Base-by-base conservation (phyloP, 2,888 invertebrate species). In the Xanthorhoe designata region DNA sequence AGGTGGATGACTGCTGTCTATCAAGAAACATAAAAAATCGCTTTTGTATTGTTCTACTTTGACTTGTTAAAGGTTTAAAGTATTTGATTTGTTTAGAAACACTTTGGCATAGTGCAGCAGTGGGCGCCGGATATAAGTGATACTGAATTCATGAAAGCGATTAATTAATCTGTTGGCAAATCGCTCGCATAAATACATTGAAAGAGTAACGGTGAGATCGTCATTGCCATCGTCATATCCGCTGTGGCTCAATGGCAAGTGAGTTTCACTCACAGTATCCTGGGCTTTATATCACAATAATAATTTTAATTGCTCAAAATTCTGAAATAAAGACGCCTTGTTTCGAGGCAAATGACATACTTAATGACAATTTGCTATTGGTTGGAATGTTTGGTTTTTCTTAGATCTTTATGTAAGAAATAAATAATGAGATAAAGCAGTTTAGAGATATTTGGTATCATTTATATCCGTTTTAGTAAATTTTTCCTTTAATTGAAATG, bases 121-220 rank as follows among this genome's bases (percentile, higher is more conserved):
- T 58, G 64, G 64, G 61, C 64, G 61, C 54, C 68, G 68, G 64
- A 68, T 45, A 53, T 58, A 68, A 68, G 42, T 68, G 64, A 61
- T 68, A 64, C 68, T 64, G 57, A 64, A 57, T 61, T 60, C 13
- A 58, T 53, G 19, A 53, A 62, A 51, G 47, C 61, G 56, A 35
- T 54, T 53, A 47, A 47, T 35, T 42, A 42, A 53, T 50, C 54
- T 50, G 49, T 64, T 68, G 60, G 67, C 67, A 61, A 68, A 51
- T 49, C 13, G 32, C 50, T 57, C 32, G 63, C 63, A 63, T 60
- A 60, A 62, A 64, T 57, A 54, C 51, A 59, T 61, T 64, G 13
- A 18, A 59, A 51, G 13, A 53, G 54, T 18, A 47, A 57, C 19
- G 47, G 56, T 5, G 32, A 17, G 19, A 5, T 50, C 54, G 64